Conservation (phyloP, 1,140 invertebrate species). For the Lanistes nyassanus region DNA sequence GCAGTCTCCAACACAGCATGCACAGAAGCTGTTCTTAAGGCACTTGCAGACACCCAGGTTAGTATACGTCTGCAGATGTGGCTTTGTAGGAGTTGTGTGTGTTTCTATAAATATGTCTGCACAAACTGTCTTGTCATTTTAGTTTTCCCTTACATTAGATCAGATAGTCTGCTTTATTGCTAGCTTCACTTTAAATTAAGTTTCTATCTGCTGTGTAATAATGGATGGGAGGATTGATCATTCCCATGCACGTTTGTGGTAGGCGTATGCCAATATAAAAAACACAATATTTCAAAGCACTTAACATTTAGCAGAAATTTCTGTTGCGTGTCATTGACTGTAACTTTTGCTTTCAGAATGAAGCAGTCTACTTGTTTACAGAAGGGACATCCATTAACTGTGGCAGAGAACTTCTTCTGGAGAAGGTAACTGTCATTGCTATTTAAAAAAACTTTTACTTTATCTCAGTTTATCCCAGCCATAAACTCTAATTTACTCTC, state of each 20-base stretch:
- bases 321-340: too few species aligned
- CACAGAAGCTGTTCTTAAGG: conserved; percentile 61
- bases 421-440: conserved; percentile 52
- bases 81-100: too few species aligned
- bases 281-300: too few species aligned
- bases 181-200: too few species aligned
- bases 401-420: conserved; percentile 60
- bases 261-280: too few species aligned
- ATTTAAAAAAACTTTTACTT: background rate
- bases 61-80: conserved; percentile 19
- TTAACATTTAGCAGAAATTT: too few species aligned
- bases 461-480: too few species aligned
- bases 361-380: conserved; percentile 65
- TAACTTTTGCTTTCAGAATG: conserved; percentile 52
- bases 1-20: conserved; percentile 54
- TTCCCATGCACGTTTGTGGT: too few species aligned
- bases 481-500: too few species aligned
- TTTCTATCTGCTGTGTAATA: too few species aligned
- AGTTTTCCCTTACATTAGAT: too few species aligned
- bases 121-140: conserved; percentile 4
- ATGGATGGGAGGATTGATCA: too few species aligned
- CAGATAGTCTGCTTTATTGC: background rate
- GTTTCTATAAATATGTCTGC: background rate
- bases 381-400: conserved; percentile 62
- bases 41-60: conserved; percentile 58